Conservation (phyloP, 2,113 vertebrate genomes). For the Neodon shergylaensis region DNA sequence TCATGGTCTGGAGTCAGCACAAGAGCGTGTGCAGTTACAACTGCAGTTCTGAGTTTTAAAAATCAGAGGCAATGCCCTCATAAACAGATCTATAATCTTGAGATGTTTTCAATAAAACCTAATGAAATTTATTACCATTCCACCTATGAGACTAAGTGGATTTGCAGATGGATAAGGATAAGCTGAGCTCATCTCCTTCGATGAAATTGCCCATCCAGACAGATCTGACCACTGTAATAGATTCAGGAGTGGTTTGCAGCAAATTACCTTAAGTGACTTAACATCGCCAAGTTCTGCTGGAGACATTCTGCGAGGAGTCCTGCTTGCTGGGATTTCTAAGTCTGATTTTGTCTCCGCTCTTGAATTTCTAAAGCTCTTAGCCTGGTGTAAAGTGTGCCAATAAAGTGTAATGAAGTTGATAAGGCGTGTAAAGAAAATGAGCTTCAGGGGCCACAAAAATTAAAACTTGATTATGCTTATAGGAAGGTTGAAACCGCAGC, state of each 20-base stretch:
- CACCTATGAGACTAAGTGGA: conserved; percentile 57
- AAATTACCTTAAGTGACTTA: conserved; percentile 58
- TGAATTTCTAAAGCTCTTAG: conserved; percentile 40
- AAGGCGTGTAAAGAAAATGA: conserved; percentile 4
- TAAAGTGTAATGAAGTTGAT: conserved; percentile 33
- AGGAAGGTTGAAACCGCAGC: background rate
- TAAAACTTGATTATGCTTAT: background rate
- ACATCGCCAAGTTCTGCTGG: conserved; percentile 13
- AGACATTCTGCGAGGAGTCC: background rate
- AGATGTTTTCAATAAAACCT: conserved; percentile 63
- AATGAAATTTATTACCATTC: conserved; percentile 67
- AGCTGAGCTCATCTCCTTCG: conserved; percentile 40
- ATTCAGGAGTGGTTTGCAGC: conserved; percentile 54
- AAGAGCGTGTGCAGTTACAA: background rate
- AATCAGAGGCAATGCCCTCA: conserved; percentile 49
- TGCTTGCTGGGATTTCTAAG: background rate
- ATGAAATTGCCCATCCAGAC: conserved; percentile 56
- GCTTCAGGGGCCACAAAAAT: background rate
- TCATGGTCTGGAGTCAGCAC: conserved; percentile 8
- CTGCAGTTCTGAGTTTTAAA: background rate
- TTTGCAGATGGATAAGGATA: conserved; percentile 67
- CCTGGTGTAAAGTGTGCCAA: background rate
- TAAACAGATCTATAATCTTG: conserved; percentile 58
- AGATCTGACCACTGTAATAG: conserved; percentile 56
- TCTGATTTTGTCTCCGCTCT: conserved; percentile 25